These are phyloP conservation scores for Hybos culiciformis DNA, from an alignment of 2,888 invertebrate genomes.

Conservation along the genomic window DNA sequence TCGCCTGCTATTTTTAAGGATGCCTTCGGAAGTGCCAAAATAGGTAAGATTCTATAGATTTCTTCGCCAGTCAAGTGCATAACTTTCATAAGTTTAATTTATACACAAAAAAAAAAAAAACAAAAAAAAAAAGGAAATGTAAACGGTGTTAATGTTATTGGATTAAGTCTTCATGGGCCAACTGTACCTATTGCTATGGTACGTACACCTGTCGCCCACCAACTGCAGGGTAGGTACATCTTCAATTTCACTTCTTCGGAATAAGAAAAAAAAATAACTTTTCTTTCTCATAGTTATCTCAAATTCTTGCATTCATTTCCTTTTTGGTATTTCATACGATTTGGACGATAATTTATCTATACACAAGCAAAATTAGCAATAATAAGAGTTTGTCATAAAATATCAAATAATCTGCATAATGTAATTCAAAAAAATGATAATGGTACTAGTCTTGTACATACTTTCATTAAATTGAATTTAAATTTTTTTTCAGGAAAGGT, in stretches of 20 bases:
- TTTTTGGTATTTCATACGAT: too few relatives aligned
- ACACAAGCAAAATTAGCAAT: too few relatives aligned
- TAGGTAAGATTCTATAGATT: constrained; percentile 40
- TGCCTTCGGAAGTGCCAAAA: constrained; percentile 45
- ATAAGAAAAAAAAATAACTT: too few relatives aligned
- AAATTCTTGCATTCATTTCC: too few relatives aligned
- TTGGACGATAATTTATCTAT: too few relatives aligned
- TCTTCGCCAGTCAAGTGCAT: constrained; percentile 12
- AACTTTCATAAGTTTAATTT: not conserved
- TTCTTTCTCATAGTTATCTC: too few relatives aligned
- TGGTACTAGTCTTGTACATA: too few relatives aligned
- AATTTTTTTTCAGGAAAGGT: too few relatives aligned
- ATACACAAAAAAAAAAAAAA: not conserved
- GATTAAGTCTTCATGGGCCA: constrained; percentile 41
- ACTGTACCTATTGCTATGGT: constrained; percentile 38
- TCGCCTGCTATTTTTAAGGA: constrained; percentile 51
- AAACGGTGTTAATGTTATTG: constrained; percentile 60
- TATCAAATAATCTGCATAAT: too few relatives aligned
- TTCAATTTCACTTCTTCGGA: constrained; percentile 4
- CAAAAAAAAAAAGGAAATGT: constrained; percentile 41
- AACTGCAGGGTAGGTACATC: constrained; percentile 16
- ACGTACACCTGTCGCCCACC: constrained; percentile 20
- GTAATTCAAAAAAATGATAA: too few relatives aligned
- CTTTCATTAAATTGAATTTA: too few relatives aligned
- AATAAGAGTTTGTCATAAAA: too few relatives aligned